Evolutionary conservation across 2,888 invertebrate species (phyloP), one percentile per base, ranked within the genome.

Genomic region (Dione vanillae): DNA sequence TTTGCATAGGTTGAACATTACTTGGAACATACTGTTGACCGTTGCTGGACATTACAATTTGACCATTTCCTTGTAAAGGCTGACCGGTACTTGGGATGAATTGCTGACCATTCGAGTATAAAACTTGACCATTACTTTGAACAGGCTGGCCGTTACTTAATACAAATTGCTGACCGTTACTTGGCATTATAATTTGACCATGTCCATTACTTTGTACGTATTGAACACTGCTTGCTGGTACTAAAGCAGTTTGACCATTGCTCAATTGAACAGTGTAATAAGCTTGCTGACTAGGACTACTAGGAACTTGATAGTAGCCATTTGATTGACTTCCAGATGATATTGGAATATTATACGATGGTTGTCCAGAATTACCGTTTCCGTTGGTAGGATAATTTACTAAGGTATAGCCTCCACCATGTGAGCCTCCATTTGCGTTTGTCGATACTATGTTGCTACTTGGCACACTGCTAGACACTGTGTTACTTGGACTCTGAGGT

Each of bases 181-280:
- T 51, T 8, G 59, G 59, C 20, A 67, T 20, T 41, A 51, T 51
- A 1, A 51, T n/a, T 61, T 51, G 67, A 19, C 49, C 59, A 37
- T 59, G 59, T 19, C 12, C 67, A 54, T 51, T 52, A 51, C 27
- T 68, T 54, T 40, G 51, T 19, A 43, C 61, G n/a, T 49, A 20
- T 41, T 52, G 66, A 16, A 40, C 41, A 41, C 27, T 69, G 37
- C 56, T 62, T 35, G 52, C 65, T n/a, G 74, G 74, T 54, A 74
- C 62, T 49, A 74, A 62, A 20, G 65, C 65, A 52, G 51, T 72
- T 51, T 74, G 74, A 10, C 74, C 74, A 70, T 74, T 72, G 40
- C 61, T 72, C 27, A 72, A 72, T 45, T 61, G 67, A 43, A 68
- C 64, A 45, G 65, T 54, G 51, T 74, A 68, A 49, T 74, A 72